Evolutionary conservation across 2,797 vertebrate species (phyloP).

Genomic region (Trichosurus vulpecula): DNA sequence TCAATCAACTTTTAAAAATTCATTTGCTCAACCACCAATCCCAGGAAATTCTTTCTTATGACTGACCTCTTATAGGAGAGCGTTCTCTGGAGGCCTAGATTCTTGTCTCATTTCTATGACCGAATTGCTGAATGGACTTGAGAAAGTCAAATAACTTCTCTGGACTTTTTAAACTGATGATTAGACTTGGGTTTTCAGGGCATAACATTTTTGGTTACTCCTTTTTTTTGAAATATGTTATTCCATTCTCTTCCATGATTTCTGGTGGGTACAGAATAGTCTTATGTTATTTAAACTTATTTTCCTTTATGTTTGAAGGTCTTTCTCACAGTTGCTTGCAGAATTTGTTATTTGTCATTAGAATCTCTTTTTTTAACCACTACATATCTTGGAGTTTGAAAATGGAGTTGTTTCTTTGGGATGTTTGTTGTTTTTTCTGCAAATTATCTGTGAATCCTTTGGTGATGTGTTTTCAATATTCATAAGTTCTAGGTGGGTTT

Average conservation of each 20-base stretch:
- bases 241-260: neutral
- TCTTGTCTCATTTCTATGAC: neutral
- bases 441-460: neutral
- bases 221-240: neutral
- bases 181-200: neutral
- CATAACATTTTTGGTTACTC: neutral
- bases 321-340: neutral
- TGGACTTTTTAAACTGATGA: neutral
- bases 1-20: neutral
- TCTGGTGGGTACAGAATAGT: neutral
- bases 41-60: slow-evolving; percentile 17
- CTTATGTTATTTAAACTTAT: neutral
- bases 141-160: neutral
- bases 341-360: neutral
- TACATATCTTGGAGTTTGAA: neutral
- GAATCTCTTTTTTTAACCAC: neutral
- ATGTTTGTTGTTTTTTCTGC: neutral
- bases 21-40: neutral
- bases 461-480: neutral
- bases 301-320: neutral
- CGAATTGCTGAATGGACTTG: neutral
- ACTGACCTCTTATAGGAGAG: neutral
- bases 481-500: neutral
- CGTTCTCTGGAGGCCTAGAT: neutral
- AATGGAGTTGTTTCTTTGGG: neutral